Evolutionary conservation across 2,113 vertebrate genomes (phyloP).

Genomic region (Strigops habroptila): DNA sequence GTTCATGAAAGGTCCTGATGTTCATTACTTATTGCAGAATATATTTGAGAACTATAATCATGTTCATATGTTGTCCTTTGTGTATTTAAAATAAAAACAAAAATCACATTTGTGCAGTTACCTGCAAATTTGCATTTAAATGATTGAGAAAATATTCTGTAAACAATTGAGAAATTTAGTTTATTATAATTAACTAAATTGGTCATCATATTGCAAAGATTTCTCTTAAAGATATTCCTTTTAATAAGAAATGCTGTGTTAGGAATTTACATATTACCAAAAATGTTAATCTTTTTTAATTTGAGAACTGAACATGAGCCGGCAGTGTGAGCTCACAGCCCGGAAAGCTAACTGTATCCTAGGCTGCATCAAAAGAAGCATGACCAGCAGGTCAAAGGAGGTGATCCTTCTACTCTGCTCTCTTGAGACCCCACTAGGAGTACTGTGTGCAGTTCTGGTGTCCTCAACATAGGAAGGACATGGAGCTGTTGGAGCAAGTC

Average conservation of each 20-base stretch:
- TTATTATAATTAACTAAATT: not conserved
- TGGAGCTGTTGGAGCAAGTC: not conserved
- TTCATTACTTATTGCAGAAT: not conserved
- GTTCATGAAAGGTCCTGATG: not conserved
- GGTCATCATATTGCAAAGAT: not conserved
- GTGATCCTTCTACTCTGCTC: not conserved
- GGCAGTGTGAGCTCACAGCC: not conserved
- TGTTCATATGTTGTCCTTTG: not conserved
- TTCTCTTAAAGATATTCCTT: not conserved
- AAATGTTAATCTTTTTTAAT: not conserved
- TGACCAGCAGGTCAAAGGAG: not conserved
- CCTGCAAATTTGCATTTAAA: not conserved
- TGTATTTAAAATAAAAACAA: not conserved
- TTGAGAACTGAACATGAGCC: not conserved
- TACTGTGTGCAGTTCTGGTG: not conserved
- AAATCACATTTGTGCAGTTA: not conserved
- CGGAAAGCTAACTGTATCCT: not conserved
- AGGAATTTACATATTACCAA: not conserved
- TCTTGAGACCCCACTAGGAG: not conserved
- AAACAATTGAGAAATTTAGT: not conserved
- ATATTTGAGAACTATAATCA: not conserved
- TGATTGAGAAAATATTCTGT: not conserved
- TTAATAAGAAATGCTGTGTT: not conserved
- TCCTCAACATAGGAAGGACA: not conserved
- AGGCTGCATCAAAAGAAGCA: not conserved